phyloP scores from a whole-genome alignment of 2,113 vertebrate genomes.

The Ornithorhynchus anatinus region DNA sequence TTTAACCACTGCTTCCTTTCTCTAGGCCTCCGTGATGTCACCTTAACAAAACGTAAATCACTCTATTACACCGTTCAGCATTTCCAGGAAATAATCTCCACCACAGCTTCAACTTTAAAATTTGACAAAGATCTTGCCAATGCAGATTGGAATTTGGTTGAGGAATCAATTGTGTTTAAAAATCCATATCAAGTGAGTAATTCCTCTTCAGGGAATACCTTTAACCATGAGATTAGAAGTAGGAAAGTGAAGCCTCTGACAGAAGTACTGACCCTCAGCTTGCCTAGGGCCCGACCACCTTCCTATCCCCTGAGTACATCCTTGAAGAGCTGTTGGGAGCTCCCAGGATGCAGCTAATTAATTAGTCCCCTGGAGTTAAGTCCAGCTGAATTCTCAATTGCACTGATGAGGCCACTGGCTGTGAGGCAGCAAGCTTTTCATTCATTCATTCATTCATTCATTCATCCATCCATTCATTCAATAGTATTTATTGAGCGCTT shows the following conservation, averaged over 20 bases:
- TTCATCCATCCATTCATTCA: no score
- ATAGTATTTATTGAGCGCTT: no score
- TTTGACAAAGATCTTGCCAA: constrained; percentile 68
- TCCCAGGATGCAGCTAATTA: background rate
- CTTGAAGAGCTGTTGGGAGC: no score
- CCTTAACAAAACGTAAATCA: constrained; percentile 64
- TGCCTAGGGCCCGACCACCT: no score
- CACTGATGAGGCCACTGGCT: background rate
- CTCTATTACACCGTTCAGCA: constrained; percentile 61
- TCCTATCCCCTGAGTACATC: no score
- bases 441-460: no score
- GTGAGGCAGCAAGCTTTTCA: no score
- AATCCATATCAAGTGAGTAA: constrained; percentile 59
- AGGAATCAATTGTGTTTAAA: constrained; percentile 53
- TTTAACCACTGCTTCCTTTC: constrained; percentile 9
- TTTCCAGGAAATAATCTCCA: constrained; percentile 55
- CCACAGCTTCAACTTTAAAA: constrained; percentile 55
- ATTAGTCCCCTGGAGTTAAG: background rate
- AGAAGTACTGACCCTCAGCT: no score
- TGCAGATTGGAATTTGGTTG: constrained; percentile 62
- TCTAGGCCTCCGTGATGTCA: constrained; percentile 62
- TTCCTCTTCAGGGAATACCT: background rate
- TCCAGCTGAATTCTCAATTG: background rate
- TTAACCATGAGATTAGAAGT: no score
- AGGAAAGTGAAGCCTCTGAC: no score